Evolutionary conservation across 2,888 invertebrate species (phyloP).

Genomic region (Acronicta aceris): DNA sequence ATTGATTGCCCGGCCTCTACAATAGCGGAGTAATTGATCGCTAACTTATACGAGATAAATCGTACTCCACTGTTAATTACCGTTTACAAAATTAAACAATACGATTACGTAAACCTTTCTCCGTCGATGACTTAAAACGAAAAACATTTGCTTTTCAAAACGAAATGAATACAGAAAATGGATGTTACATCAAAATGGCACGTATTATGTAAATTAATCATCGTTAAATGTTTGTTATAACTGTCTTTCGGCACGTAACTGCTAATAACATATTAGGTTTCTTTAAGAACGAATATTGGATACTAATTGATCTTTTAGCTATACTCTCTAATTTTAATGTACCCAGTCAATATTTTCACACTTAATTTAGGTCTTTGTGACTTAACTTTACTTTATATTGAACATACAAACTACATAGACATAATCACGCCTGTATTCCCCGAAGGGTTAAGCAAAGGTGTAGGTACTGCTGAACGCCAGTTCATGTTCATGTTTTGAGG

Average conservation of each 20-base stretch:
- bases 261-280: slow-evolving; percentile 21
- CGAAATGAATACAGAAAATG: slow-evolving; percentile 29
- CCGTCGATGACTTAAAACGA: slow-evolving; percentile 20
- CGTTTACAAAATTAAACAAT: slow-evolving; percentile 40
- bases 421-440: no score
- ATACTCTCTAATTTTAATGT: slow-evolving; percentile 31
- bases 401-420: no score
- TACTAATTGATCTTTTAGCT: slow-evolving; percentile 15
- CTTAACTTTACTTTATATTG: no score
- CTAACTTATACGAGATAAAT: slow-evolving; percentile 36
- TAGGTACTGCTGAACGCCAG: no score
- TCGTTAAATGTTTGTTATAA: slow-evolving; percentile 19
- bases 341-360: not conserved
- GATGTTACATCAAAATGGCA: slow-evolving; percentile 22
- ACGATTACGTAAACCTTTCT: slow-evolving; percentile 46
- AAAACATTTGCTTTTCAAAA: slow-evolving; percentile 30
- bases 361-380: slow-evolving; percentile 7
- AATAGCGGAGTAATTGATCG: slow-evolving; percentile 36
- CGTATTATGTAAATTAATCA: slow-evolving; percentile 30
- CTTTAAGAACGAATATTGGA: slow-evolving; percentile 5
- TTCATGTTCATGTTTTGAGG: no score
- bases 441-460: no score
- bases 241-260: slow-evolving; percentile 16
- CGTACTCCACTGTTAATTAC: slow-evolving; percentile 40
- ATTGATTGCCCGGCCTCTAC: slow-evolving; percentile 27